Percentiles rank a stretch among this genome's conserved stretches.
Evolutionary conservation across 2,113 vertebrate species (phyloP).

Genomic region (Leptobrachium ailaonicum): DNA sequence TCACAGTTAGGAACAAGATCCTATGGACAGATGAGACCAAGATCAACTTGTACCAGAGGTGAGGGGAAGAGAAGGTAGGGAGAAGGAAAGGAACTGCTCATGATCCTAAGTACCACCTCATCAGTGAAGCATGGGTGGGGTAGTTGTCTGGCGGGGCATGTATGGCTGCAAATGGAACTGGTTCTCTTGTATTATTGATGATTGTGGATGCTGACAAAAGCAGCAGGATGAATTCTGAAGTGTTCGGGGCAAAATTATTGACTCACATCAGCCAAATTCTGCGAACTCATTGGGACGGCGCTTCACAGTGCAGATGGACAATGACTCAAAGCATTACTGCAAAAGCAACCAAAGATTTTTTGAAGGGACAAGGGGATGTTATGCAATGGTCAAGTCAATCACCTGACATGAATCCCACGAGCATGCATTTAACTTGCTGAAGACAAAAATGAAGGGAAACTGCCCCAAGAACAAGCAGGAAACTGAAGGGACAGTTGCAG

Average conservation of each 20-base stretch:
- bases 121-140: background rate
- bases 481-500: slow-evolving; percentile 10
- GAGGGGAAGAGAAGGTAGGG: slow-evolving; percentile 2
- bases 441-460: background rate
- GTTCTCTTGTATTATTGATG: background rate
- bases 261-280: background rate
- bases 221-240: background rate
- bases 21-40: slow-evolving; percentile 16
- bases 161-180: background rate
- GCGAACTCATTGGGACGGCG: background rate
- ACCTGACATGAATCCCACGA: background rate
- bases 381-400: background rate
- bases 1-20: background rate
- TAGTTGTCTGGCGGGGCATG: background rate
- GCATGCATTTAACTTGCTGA: background rate
- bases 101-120: background rate
- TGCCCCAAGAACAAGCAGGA: background rate
- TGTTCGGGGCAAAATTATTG: background rate
- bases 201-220: background rate
- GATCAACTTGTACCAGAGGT: background rate
- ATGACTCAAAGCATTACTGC: no score
- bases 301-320: slow-evolving; percentile 2
- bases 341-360: slow-evolving; percentile 1
- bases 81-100: background rate
- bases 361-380: background rate